A percentile compares a stretch with the other conserved stretches of the same genome.
phyloP scores from a whole-genome alignment of 1,140 invertebrate genomes.

The Ceratina australensis region DNA sequence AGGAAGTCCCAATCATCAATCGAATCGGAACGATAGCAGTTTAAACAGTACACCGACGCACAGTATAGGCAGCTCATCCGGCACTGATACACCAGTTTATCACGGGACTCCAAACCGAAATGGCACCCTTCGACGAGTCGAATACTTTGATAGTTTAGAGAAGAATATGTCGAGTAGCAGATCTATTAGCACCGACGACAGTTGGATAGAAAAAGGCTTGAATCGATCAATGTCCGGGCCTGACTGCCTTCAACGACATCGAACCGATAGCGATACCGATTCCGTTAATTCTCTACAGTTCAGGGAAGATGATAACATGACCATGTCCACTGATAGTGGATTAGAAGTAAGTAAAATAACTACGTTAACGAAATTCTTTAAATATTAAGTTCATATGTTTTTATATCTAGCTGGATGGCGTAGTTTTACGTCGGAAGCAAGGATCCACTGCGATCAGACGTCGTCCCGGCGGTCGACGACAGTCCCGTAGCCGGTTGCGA shows the following conservation, averaged over 20 bases:
- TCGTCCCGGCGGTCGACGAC: constrained; percentile 83
- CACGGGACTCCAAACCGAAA: constrained; percentile 73
- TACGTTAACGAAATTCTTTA: no score
- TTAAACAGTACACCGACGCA: constrained; percentile 77
- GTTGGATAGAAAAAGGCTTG: constrained; percentile 80
- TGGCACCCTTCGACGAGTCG: constrained; percentile 73
- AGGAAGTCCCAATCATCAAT: constrained; percentile 66
- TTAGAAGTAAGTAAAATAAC: constrained; percentile 68
- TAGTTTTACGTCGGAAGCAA: constrained; percentile 75
- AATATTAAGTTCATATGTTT: neutral
- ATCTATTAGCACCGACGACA: constrained; percentile 76
- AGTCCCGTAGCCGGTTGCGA: constrained; percentile 85
- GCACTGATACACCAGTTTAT: constrained; percentile 75
- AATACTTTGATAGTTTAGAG: constrained; percentile 76
- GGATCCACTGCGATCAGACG: constrained; percentile 86
- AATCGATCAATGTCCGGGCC: constrained; percentile 86
- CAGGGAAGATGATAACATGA: constrained; percentile 78
- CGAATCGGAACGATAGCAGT: constrained; percentile 71
- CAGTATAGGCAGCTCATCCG: constrained; percentile 75
- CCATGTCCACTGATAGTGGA: constrained; percentile 78
- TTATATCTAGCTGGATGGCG: constrained; percentile 70
- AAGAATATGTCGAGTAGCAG: constrained; percentile 76
- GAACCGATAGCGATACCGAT: constrained; percentile 75
- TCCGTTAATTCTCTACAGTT: constrained; percentile 77
- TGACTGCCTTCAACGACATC: constrained; percentile 82